These are phyloP conservation scores for Stenodera caucasica DNA, from an alignment of 2,888 invertebrate species.

Conservation along the genomic window DNA sequence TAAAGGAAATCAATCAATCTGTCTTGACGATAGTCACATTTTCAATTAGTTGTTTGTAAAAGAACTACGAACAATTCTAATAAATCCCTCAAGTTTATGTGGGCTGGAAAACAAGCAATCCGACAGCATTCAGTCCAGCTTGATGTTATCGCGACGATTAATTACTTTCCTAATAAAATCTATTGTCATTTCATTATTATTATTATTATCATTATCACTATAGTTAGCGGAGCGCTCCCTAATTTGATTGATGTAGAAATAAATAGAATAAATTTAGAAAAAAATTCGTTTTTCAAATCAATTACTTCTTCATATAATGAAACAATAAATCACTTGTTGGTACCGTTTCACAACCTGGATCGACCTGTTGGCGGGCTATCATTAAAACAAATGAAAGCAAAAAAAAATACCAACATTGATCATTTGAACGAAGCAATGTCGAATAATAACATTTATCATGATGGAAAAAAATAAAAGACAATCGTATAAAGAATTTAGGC, in stretches of 20 bases:
- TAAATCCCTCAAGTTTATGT: not conserved
- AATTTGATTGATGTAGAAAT: conserved; percentile 2
- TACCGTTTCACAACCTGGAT: conserved; percentile 2
- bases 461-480: not conserved
- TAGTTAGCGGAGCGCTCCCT: not conserved
- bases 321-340: conserved; percentile 3
- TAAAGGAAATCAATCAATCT: no score
- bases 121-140: not conserved
- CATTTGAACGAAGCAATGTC: not conserved
- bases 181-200: conserved; percentile 6
- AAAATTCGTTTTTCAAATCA: conserved; percentile 5
- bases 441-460: not conserved
- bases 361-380: conserved; percentile 3
- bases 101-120: not conserved
- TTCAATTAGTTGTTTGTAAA: no score
- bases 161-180: not conserved
- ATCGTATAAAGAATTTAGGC: not conserved
- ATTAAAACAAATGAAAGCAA: not conserved
- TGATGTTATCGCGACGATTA: conserved; percentile 1
- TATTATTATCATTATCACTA: no score
- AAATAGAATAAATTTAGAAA: no score
- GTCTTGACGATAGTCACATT: no score
- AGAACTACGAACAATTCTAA: not conserved
- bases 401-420: not conserved
- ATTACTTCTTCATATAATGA: conserved; percentile 5